A percentile compares a stretch with the other conserved stretches of the same genome.
Evolutionary conservation across 2,113 vertebrate genomes (phyloP).

Genomic region (Piprites chloris): DNA sequence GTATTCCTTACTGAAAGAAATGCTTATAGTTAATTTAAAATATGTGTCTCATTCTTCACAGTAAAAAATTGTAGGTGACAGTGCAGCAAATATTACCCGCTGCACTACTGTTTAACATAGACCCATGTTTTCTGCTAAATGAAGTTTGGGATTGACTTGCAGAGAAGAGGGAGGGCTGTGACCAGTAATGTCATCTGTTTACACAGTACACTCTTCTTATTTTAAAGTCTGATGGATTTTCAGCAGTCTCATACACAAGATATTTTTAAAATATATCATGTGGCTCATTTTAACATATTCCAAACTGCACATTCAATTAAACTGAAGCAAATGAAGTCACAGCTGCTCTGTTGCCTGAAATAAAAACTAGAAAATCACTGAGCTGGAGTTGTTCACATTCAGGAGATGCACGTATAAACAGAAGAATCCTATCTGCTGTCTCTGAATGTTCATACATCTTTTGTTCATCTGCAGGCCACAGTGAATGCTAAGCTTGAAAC

Average conservation of each 20-base stretch:
- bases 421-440: neutral
- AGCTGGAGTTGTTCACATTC: neutral
- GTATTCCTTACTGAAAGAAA: neutral
- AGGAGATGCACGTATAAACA: neutral
- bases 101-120: neutral
- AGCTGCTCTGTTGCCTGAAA: conserved; percentile 9
- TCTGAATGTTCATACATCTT: neutral
- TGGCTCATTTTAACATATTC: conserved; percentile 4
- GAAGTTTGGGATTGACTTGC: neutral
- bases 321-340: neutral
- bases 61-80: neutral
- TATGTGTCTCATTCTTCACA: neutral
- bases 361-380: conserved; percentile 6
- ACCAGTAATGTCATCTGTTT: neutral
- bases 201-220: neutral
- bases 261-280: neutral
- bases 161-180: neutral
- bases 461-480: neutral
- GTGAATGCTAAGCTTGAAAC: conserved; percentile 3
- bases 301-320: neutral
- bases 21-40: neutral
- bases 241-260: neutral
- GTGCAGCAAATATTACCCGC: neutral
- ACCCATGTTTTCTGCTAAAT: neutral
- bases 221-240: neutral